phyloP scores from a whole-genome alignment of 2,113 vertebrate genomes.

The Heloderma charlesbogerti region DNA sequence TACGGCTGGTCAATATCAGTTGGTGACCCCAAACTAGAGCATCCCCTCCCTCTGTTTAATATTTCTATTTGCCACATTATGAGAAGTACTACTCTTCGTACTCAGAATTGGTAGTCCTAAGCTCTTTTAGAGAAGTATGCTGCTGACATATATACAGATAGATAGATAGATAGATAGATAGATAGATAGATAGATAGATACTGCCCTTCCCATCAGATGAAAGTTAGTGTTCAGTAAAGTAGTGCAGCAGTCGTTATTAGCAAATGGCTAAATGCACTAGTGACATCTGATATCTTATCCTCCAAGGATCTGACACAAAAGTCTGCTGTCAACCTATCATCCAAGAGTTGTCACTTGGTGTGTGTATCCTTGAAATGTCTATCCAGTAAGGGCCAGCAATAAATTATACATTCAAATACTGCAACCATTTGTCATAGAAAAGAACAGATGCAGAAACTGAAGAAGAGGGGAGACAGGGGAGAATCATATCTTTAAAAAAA shows the following conservation, averaged over 20 bases:
- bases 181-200: slow-evolving; percentile 9
- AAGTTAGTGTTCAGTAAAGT: not conserved
- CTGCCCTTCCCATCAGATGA: not conserved
- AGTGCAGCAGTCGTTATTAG: not conserved
- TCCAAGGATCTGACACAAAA: slow-evolving; percentile 39
- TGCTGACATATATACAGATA: slow-evolving; percentile 1
- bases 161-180: slow-evolving; percentile 4
- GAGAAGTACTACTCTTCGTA: not conserved
- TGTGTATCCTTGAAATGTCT: rapidly evolving
- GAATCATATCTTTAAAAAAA: not conserved
- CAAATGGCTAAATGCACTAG: slow-evolving; percentile 1
- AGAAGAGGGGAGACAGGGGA: not conserved
- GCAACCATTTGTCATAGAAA: slow-evolving; percentile 17
- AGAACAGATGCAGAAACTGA: slow-evolving; percentile 14
- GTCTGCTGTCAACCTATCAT: slow-evolving; percentile 34
- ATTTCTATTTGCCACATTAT: not conserved
- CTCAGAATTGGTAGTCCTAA: not conserved
- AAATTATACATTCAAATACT: slow-evolving; percentile 3
- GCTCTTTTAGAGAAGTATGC: not conserved
- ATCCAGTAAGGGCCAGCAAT: rapidly evolving
- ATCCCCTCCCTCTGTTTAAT: not conserved
- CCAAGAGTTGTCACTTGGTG: slow-evolving; percentile 41
- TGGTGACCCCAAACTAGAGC: not conserved
- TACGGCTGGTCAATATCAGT: no score
- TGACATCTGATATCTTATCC: not conserved